Conservation (phyloP, 2,888 invertebrate species). For the Caenorhabditis uteleia region DNA sequence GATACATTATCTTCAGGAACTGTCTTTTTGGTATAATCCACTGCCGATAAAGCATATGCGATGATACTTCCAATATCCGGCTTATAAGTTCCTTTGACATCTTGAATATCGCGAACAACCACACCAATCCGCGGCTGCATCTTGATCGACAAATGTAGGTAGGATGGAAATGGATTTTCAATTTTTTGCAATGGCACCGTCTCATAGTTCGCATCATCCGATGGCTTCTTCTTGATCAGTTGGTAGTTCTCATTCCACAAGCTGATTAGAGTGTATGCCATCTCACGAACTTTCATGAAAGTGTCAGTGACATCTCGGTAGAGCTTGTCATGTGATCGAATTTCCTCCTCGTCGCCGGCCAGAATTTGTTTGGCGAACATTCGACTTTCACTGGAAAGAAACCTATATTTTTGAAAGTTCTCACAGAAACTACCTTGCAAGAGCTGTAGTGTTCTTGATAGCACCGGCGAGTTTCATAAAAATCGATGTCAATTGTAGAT, state of each 20-base stretch:
- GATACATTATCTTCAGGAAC: slow-evolving; percentile 22
- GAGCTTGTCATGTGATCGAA: slow-evolving; percentile 23
- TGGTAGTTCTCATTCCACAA: slow-evolving; percentile 58
- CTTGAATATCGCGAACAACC: slow-evolving; percentile 59
- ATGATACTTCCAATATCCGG: slow-evolving; percentile 75
- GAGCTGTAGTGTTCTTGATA: slow-evolving; percentile 18
- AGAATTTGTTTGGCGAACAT: slow-evolving; percentile 21
- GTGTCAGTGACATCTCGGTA: slow-evolving; percentile 44
- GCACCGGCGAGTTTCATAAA: slow-evolving; percentile 20
- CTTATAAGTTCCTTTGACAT: slow-evolving; percentile 48
- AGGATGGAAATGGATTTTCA: slow-evolving; percentile 56
- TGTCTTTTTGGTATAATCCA: slow-evolving; percentile 77
- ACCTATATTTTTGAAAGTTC: neutral
- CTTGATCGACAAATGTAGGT: slow-evolving; percentile 52
- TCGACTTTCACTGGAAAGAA: slow-evolving; percentile 17
- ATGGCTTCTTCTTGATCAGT: slow-evolving; percentile 9
- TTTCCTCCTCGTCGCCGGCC: slow-evolving; percentile 14
- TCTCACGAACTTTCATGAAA: slow-evolving; percentile 53
- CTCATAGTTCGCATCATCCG: slow-evolving; percentile 17
- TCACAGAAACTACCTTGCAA: slow-evolving; percentile 19
- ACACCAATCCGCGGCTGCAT: slow-evolving; percentile 51
- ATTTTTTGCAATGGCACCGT: slow-evolving; percentile 25
- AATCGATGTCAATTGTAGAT: slow-evolving; percentile 14
- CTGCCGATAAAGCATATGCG: slow-evolving; percentile 81
- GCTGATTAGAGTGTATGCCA: slow-evolving; percentile 47